phyloP scores from a whole-genome alignment of 2,888 invertebrate genomes.

The Monoplex corrugatus region DNA sequence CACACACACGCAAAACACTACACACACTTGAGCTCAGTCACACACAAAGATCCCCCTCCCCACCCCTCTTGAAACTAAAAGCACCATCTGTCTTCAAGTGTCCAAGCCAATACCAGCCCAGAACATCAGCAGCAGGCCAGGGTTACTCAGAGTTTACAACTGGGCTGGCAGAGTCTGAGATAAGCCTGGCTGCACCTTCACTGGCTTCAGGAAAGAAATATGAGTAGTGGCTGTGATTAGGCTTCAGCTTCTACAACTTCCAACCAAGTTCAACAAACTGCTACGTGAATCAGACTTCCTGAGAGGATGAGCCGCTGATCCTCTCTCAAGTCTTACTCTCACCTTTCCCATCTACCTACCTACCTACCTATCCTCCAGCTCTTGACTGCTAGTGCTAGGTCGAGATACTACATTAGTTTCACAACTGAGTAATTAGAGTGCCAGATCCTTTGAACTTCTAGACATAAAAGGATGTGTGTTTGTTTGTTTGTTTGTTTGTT shows the following conservation, averaged over 20 bases:
- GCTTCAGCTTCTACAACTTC: neutral
- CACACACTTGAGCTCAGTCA: neutral
- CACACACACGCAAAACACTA: neutral
- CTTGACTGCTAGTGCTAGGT: no score
- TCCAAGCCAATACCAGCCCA: neutral
- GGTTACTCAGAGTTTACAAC: neutral
- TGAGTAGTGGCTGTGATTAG: neutral
- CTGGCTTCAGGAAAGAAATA: constrained; percentile 1
- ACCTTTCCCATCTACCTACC: no score
- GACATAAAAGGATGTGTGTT: no score
- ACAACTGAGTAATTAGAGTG: no score
- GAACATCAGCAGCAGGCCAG: neutral
- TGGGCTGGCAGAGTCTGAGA: no score
- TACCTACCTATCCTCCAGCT: no score
- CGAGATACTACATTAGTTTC: no score
- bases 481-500: no score
- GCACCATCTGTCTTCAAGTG: constrained; percentile 24
- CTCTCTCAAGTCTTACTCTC: no score
- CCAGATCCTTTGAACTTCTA: no score
- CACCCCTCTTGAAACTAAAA: neutral
- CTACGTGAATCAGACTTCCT: neutral
- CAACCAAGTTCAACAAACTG: neutral
- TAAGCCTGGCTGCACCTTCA: constrained; percentile 6
- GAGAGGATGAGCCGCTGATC: neutral
- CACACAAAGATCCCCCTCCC: neutral